A percentile compares a stretch with the other conserved stretches of the same genome.
Conservation (phyloP, 2,113 vertebrate genomes). For the Bufo bufo region DNA sequence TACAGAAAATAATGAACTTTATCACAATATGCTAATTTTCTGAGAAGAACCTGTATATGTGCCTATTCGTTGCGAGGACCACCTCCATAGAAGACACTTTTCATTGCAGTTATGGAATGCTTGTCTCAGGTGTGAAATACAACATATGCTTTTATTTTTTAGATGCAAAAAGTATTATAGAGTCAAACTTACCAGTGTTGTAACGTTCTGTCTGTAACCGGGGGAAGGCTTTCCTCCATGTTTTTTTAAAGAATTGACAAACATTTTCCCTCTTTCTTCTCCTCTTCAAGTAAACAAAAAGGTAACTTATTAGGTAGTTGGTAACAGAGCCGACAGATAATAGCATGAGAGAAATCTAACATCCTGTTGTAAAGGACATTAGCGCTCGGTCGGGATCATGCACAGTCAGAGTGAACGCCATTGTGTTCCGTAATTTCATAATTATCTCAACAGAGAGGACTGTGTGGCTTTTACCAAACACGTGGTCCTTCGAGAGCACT, state of each 20-base stretch:
- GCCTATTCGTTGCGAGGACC: not conserved
- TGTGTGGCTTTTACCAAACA: no score
- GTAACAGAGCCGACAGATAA: not conserved
- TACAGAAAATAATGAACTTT: no score
- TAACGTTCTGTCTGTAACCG: slow-evolving; percentile 64
- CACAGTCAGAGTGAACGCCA: no score
- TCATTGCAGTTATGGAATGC: not conserved
- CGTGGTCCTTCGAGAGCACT: no score
- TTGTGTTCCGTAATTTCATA: no score
- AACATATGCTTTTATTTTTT: not conserved
- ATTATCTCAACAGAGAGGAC: no score
- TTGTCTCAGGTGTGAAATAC: not conserved
- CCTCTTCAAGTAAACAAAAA: slow-evolving; percentile 69
- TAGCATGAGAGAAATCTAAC: not conserved
- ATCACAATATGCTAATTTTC: no score
- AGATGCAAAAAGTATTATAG: not conserved
- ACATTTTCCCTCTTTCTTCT: slow-evolving; percentile 74
- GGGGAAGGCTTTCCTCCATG: slow-evolving; percentile 66
- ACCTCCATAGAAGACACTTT: not conserved
- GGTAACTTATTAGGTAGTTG: not conserved
- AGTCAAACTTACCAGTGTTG: slow-evolving; percentile 70
- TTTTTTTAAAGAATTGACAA: slow-evolving; percentile 68
- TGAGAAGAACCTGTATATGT: no score
- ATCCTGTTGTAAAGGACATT: not conserved
- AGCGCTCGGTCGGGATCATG: not conserved